Base-by-base conservation (phyloP, 2,113 vertebrate species). In the Onychorhynchus coronatus region DNA sequence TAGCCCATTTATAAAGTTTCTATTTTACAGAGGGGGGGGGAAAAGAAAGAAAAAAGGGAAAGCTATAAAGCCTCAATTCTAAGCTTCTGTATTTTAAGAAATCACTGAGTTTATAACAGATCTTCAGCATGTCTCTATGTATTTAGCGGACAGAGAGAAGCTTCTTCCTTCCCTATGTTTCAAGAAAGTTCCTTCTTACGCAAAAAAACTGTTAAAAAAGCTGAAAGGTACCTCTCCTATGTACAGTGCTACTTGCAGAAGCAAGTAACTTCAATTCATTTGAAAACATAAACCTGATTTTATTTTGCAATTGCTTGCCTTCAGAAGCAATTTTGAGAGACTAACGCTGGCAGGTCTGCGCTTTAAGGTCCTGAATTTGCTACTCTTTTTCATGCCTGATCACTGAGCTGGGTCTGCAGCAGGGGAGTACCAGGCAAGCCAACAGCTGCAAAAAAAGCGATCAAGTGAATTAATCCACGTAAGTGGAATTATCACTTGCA, bases 1-100 rank as follows among this genome's bases (percentile, higher is more conserved):
- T 78, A 94, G 96, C 91, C 93, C 94, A 97, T 97, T 98, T 97
- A 91, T 95, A 94, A 97, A 98, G 96, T 97, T 91, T 75, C 88
- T 76, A 14, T 92, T 97, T 97, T 91, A 91, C 75, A 44, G 63
- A 19, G 8, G 16, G n/a, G 7, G 12, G 23, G 1, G 0, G 20
- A 7, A 6, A 53, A 25, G 24, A 55, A 50, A 5, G 3, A 41
- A 88, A 47, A 91, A 93, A 63, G 16, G 56, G 47, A 92, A 94
- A 95, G 56, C 68, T 93, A 84, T 41, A 91, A 87, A 89, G 84
- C 66, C 81, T 92, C 59, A 85, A 6, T 85, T 93, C 35, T 65
- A 66, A 92, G 59, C 68, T 74, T 85, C 88, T 86, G 87, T 86
- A 81, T 95, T 91, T 92, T 79, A 87, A 72, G 39, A 93, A 88